These are phyloP conservation scores for Halichoerus grypus DNA, from an alignment of 2,113 vertebrate species.

Conservation along the genomic window DNA sequence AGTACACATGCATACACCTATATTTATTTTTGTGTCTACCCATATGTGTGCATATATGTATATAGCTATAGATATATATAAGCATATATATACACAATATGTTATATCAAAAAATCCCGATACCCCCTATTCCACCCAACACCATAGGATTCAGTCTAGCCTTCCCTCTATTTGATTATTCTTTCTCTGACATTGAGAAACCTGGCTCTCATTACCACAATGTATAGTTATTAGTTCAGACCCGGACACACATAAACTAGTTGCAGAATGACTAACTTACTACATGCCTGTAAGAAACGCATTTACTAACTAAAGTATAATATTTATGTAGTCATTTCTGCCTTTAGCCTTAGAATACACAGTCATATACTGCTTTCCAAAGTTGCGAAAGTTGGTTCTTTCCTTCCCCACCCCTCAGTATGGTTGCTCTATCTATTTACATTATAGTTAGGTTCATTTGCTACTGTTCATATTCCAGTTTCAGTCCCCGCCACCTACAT, in stretches of 20 bases:
- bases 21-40: neutral
- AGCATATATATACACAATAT: neutral
- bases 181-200: conserved; percentile 8
- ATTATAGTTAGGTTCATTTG: neutral
- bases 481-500: neutral
- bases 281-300: neutral
- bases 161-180: neutral
- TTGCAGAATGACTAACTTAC: conserved; percentile 31
- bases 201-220: neutral
- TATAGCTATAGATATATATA: neutral
- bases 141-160: neutral
- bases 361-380: conserved; percentile 5
- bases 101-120: neutral
- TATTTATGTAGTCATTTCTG: conserved; percentile 33
- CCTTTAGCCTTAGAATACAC: neutral
- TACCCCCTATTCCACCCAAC: neutral
- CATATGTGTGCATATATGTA: neutral
- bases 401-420: neutral
- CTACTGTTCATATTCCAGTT: neutral
- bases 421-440: neutral
- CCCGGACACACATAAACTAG: neutral
- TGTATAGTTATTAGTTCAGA: neutral
- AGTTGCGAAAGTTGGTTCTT: neutral
- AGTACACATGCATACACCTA: neutral
- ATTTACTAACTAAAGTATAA: neutral